Evolutionary conservation across 2,113 vertebrate species (phyloP).

Genomic region (Rafetus swinhoei): DNA sequence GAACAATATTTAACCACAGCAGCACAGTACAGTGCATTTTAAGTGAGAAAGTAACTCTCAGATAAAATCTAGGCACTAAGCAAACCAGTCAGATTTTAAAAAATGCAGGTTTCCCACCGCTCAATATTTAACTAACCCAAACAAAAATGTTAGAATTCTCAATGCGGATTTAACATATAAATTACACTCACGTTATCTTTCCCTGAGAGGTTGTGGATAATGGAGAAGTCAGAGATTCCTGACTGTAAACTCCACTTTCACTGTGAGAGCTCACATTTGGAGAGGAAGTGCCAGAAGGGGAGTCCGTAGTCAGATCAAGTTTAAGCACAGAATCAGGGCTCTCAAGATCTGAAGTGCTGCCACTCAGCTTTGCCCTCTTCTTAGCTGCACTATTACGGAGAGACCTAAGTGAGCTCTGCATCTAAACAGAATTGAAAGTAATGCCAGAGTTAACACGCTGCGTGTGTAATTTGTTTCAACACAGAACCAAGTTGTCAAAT

Average conservation of each 20-base stretch:
- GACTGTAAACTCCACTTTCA: conserved; percentile 86
- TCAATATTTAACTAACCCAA: accelerated
- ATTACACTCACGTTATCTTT: conserved; percentile 72
- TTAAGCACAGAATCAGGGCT: conserved; percentile 86
- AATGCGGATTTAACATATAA: accelerated
- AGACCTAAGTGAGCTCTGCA: conserved; percentile 89
- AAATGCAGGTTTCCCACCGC: accelerated
- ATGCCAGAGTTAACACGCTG: accelerated
- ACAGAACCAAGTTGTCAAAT: neutral
- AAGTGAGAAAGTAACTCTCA: neutral
- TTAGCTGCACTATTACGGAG: conserved; percentile 91
- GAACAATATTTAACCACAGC: neutral
- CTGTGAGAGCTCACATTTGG: conserved; percentile 81
- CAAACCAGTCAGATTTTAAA: accelerated
- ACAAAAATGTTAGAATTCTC: accelerated
- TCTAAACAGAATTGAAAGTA: conserved; percentile 74
- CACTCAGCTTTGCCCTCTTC: conserved; percentile 88
- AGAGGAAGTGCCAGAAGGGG: conserved; percentile 77
- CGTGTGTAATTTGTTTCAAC: neutral
- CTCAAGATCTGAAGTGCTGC: conserved; percentile 81
- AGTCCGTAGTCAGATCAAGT: conserved; percentile 78
- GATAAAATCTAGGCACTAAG: accelerated
- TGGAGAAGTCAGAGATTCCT: conserved; percentile 77
- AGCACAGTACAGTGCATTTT: accelerated
- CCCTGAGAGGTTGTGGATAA: conserved; percentile 68